These are phyloP conservation scores for Athalia cordata DNA, from an alignment of 2,888 invertebrate species.

Conservation along the genomic window DNA sequence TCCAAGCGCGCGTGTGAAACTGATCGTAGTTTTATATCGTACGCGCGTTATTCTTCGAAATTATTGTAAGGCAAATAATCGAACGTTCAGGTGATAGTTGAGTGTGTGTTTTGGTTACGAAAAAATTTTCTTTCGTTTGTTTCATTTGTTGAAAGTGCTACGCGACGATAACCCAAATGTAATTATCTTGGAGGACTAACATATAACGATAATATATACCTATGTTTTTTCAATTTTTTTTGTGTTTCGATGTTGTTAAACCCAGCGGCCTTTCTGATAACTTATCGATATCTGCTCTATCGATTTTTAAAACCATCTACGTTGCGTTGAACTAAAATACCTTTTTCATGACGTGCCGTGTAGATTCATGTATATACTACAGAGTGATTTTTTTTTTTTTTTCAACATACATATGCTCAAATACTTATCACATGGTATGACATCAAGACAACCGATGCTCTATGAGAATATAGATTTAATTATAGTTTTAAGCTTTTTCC, in stretches of 20 bases:
- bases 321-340: neutral
- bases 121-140: neutral
- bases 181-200: neutral
- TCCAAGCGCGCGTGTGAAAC: neutral
- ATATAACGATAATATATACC: neutral
- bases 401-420: too few relatives aligned
- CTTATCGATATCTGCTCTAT: constrained; percentile 38
- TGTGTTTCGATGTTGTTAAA: neutral
- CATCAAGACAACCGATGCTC: too few relatives aligned
- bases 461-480: too few relatives aligned
- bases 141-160: neutral
- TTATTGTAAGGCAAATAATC: neutral
- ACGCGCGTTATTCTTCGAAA: neutral
- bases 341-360: constrained; percentile 11
- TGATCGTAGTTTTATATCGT: neutral
- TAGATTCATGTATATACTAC: neutral
- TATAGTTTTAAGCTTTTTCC: neutral
- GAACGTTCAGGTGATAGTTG: neutral
- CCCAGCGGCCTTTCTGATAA: constrained; percentile 31
- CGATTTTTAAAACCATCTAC: neutral
- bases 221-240: neutral
- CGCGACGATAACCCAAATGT: neutral
- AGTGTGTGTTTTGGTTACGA: neutral
- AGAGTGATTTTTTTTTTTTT: neutral
- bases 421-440: too few relatives aligned